Conservation (phyloP, 2,113 vertebrate species). For the Tragelaphus buxtoni region DNA sequence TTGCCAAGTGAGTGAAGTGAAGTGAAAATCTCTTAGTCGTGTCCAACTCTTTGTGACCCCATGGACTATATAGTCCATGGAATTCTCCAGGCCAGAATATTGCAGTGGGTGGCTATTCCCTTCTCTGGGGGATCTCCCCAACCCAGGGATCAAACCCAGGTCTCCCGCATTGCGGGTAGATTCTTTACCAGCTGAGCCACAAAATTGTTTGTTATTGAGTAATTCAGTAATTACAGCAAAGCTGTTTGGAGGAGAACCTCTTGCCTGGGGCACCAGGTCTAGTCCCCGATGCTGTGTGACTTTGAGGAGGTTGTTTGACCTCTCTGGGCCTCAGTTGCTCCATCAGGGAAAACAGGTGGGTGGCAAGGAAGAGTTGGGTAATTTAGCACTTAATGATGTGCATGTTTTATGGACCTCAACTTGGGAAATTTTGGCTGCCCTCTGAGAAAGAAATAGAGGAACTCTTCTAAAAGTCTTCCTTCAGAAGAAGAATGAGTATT, state of each 20-base stretch:
- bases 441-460: background rate
- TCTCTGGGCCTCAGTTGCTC: background rate
- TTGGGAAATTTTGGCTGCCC: background rate
- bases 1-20: conserved; percentile 9
- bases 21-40: background rate
- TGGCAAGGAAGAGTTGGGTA: background rate
- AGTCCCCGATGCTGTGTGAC: background rate
- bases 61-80: background rate
- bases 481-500: background rate
- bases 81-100: background rate
- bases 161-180: background rate
- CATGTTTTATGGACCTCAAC: background rate
- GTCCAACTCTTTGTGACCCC: background rate
- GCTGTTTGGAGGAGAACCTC: background rate
- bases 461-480: background rate
- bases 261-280: background rate
- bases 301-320: background rate
- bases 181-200: background rate
- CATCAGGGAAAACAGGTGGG: background rate
- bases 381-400: background rate
- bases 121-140: background rate
- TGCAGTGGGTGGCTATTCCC: background rate
- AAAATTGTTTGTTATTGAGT: background rate
- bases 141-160: background rate
- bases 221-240: background rate